A percentile compares a stretch with the other conserved stretches of the same genome.
phyloP scores from a whole-genome alignment of 2,797 vertebrate species.

The Falco columbarius region DNA sequence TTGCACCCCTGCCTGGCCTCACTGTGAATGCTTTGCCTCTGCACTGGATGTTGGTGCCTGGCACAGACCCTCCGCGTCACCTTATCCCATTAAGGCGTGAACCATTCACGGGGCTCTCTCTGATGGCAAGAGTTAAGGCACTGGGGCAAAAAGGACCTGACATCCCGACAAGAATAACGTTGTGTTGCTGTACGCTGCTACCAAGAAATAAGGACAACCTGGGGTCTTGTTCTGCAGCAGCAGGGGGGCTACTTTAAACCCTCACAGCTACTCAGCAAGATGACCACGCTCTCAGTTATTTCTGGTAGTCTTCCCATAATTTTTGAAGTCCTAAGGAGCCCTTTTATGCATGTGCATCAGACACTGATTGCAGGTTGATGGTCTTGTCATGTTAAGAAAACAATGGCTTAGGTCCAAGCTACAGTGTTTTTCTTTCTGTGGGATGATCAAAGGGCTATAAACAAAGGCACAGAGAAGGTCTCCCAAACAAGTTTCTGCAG shows the following conservation, averaged over 20 bases:
- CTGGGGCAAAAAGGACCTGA: not conserved
- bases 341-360: not conserved
- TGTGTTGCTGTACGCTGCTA: rapidly evolving
- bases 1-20: not conserved
- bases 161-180: not conserved
- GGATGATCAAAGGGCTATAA: conserved; percentile 57
- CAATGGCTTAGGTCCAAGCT: conserved; percentile 42
- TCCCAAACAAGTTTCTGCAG: conserved; percentile 44
- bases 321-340: not conserved
- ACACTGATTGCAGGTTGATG: not conserved
- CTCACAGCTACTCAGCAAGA: not conserved
- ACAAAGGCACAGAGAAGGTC: conserved; percentile 51
- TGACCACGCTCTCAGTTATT: not conserved
- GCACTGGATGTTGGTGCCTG: not conserved
- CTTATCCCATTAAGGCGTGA: not conserved
- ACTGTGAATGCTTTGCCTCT: not conserved
- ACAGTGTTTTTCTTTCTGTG: conserved; percentile 52
- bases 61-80: not conserved
- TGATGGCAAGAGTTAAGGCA: not conserved
- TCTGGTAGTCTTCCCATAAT: not conserved
- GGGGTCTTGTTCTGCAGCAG: not conserved
- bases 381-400: not conserved
- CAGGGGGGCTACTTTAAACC: not conserved
- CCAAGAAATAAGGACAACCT: rapidly evolving
- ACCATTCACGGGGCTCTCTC: not conserved